phyloP scores from a whole-genome alignment of 2,113 vertebrate species.

The Dissostichus mawsoni region DNA sequence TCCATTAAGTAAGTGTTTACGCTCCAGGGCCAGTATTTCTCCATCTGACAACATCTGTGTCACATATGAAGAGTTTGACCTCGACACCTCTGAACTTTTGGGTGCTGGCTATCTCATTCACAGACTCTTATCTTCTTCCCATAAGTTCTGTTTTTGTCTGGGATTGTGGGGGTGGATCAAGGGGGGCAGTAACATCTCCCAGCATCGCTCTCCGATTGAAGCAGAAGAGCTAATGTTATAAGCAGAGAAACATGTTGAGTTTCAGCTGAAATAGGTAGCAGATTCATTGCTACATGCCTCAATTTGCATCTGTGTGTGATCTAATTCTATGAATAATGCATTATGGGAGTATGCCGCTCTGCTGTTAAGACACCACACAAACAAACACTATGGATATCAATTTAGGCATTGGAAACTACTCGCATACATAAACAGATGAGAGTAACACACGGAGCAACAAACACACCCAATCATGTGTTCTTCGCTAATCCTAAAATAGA shows the following conservation, averaged over 20 bases:
- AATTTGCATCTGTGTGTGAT: constrained; percentile 63
- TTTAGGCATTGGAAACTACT: constrained; percentile 22
- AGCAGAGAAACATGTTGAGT: constrained; percentile 28
- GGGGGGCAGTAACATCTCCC: neutral
- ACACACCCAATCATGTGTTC: constrained; percentile 21
- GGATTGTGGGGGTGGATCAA: neutral
- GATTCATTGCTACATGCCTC: constrained; percentile 24
- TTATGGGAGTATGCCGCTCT: constrained; percentile 42
- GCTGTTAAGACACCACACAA: constrained; percentile 22
- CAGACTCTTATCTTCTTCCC: neutral
- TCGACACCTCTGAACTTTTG: neutral
- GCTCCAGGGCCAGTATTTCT: neutral
- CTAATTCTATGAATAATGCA: constrained; percentile 67
- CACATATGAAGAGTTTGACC: neutral
- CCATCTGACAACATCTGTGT: neutral
- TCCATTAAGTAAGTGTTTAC: neutral
- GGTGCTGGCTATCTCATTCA: neutral
- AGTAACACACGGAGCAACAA: constrained; percentile 35
- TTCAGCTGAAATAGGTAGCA: neutral
- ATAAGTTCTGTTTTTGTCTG: neutral
- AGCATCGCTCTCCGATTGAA: neutral
- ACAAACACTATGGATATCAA: constrained; percentile 33
- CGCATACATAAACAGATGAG: constrained; percentile 28
- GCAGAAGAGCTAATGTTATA: neutral
- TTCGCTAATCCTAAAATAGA: constrained; percentile 39